These are phyloP conservation scores for Iguana delicatissima DNA, from an alignment of 2,797 vertebrate genomes.

Conservation along the genomic window DNA sequence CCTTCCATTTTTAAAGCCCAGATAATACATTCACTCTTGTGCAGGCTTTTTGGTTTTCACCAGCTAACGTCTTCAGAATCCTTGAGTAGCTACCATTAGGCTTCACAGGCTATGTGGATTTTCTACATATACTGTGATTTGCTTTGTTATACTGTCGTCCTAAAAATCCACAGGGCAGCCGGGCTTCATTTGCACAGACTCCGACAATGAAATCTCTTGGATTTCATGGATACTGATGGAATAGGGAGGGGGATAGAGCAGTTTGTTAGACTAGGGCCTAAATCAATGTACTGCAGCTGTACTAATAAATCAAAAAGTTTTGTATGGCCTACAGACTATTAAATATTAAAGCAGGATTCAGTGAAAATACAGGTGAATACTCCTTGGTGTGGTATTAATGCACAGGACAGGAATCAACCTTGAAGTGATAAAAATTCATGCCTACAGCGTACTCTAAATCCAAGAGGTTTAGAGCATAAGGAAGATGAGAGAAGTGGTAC, in stretches of 20 bases:
- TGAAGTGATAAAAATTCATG: background rate
- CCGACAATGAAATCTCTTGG: slow-evolving; percentile 17
- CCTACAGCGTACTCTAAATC: background rate
- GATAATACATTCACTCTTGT: slow-evolving; percentile 8
- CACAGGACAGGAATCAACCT: background rate
- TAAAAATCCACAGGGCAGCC: slow-evolving; percentile 3
- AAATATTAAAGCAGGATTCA: slow-evolving; percentile 3
- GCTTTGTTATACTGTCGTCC: slow-evolving; percentile 14
- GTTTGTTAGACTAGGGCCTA: slow-evolving; percentile 4
- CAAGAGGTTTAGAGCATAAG: background rate
- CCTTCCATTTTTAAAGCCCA: slow-evolving; percentile 17
- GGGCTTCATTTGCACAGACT: background rate
- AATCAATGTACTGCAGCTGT: slow-evolving; percentile 4
- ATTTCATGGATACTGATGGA: slow-evolving; percentile 12
- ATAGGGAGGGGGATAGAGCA: background rate
- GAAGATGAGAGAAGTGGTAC: slow-evolving; percentile 55
- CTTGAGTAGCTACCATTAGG: slow-evolving; percentile 5
- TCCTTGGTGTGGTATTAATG: background rate
- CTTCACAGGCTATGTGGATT: slow-evolving; percentile 4
- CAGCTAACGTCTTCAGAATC: slow-evolving; percentile 11
- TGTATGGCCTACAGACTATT: background rate
- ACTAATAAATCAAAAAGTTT: slow-evolving; percentile 5
- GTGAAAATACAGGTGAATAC: rapidly evolving
- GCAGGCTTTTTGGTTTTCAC: slow-evolving; percentile 13
- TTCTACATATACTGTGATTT: background rate